Evolutionary conservation across 2,113 vertebrate species (phyloP).

Genomic region (Myrmecophaga tridactyla): DNA sequence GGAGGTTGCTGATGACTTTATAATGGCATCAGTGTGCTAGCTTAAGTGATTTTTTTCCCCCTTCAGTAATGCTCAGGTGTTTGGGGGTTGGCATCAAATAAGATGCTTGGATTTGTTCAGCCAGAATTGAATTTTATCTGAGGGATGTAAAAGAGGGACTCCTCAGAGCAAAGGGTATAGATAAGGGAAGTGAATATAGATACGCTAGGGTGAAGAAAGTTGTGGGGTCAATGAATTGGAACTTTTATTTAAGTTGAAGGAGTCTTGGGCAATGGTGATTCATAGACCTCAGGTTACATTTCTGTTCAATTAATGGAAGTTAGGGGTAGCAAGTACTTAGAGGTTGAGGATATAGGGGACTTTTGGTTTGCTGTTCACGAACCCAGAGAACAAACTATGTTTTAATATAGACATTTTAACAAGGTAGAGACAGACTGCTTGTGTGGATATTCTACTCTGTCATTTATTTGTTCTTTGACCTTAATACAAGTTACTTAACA

Average conservation of each 20-base stretch:
- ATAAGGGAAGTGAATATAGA: not conserved
- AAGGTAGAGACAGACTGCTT: not conserved
- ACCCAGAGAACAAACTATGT: not conserved
- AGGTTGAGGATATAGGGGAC: not conserved
- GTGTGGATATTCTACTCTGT: not conserved
- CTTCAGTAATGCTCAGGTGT: not conserved
- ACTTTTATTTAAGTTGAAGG: slow-evolving; percentile 40
- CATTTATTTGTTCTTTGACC: not conserved
- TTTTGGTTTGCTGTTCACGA: not conserved
- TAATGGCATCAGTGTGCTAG: not conserved
- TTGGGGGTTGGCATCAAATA: not conserved
- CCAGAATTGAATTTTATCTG: slow-evolving; percentile 23
- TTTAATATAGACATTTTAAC: not conserved
- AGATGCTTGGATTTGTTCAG: not conserved
- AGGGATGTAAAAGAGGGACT: not conserved
- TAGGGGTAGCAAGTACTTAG: not conserved
- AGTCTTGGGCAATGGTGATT: not conserved
- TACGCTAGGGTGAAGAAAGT: not conserved
- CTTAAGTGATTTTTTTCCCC: not conserved
- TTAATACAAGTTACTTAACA: not conserved
- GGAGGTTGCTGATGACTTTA: not conserved
- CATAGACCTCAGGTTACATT: not conserved
- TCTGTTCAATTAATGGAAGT: not conserved
- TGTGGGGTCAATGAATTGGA: not conserved
- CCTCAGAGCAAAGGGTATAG: not conserved